Base-by-base conservation (phyloP, 2,797 vertebrate genomes). In the Hemitrygon akajei region DNA sequence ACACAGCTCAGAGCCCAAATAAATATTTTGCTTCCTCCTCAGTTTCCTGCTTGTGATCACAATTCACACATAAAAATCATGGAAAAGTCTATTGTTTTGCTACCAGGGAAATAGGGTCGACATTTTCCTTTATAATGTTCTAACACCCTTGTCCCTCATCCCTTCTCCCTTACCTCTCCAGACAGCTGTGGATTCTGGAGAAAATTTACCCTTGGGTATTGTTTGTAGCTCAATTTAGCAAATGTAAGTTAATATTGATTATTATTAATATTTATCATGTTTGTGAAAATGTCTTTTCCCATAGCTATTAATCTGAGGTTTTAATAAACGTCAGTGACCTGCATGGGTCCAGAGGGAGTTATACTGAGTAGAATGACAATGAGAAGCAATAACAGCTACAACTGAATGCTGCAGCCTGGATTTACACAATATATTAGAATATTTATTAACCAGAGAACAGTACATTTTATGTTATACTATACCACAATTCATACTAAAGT, bases 181-280 rank as follows among this genome's bases (percentile, higher is more conserved):
- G 94, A 18, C 94, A 92, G 71, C 95, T 77, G 79, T 11, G 0
- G 0, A 1, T 75, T 93, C 94, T 40, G 5, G 4, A 91, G 94
- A 93, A 75, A 93, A 73, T 93, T 93, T 22, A 40, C 97, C 96
- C 94, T 95, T 94, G 96, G 95, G 95, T 95, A 94, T 95, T 97
- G 97, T 96, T 97, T 96, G 95, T 94, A 96, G 97, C 95, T 96
- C 96, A 95, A 96, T 96, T 96, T 97, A 96, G 97, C 96, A 97
- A 97, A 96, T 96, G 96, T 96, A 97, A 97, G 97, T 96, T 95
- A 95, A 95, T 96, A 98, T 98, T 97, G 97, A 98, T 98, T 98
- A 97, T 98, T 98, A 98, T 98, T 98, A 98, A 98, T 98, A 98
- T 98, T 98, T 96, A 97, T 98, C 97, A 95, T 97, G 97, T 97